Evolutionary conservation across 2,113 vertebrate species (phyloP).

Genomic region (Seriola dumerili): DNA sequence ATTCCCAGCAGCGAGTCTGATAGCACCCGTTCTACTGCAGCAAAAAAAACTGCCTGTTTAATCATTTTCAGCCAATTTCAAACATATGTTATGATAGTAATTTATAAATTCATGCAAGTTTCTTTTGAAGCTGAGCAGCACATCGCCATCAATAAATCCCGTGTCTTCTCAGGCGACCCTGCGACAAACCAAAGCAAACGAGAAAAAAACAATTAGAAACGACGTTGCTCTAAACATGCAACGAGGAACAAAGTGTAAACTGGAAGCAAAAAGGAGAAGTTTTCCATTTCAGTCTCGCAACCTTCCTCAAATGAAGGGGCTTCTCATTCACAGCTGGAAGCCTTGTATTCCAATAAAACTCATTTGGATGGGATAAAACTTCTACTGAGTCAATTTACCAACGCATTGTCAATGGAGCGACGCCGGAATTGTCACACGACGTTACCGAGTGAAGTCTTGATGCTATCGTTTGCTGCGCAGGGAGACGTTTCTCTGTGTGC

Average conservation of each 20-base stretch:
- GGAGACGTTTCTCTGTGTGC: background rate
- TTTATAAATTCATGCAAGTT: background rate
- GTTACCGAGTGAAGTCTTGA: background rate
- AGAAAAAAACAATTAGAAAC: background rate
- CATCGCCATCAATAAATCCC: background rate
- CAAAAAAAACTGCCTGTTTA: slow-evolving; percentile 14
- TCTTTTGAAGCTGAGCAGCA: background rate
- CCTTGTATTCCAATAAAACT: slow-evolving; percentile 2
- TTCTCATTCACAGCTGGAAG: background rate
- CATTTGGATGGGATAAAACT: background rate
- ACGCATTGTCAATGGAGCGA: background rate
- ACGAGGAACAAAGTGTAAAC: background rate
- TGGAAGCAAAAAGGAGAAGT: background rate
- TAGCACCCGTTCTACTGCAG: background rate
- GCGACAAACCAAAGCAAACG: background rate
- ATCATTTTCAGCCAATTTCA: background rate
- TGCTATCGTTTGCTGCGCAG: background rate
- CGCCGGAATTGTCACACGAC: slow-evolving; percentile 1
- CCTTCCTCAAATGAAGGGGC: background rate
- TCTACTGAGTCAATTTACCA: slow-evolving; percentile 12
- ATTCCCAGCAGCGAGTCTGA: slow-evolving; percentile 23
- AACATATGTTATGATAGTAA: background rate
- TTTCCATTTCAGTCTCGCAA: background rate
- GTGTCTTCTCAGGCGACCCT: background rate
- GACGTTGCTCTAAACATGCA: background rate